These are phyloP conservation scores for Zosterops japonicus DNA, from an alignment of 2,113 vertebrate genomes.

Conservation along the genomic window DNA sequence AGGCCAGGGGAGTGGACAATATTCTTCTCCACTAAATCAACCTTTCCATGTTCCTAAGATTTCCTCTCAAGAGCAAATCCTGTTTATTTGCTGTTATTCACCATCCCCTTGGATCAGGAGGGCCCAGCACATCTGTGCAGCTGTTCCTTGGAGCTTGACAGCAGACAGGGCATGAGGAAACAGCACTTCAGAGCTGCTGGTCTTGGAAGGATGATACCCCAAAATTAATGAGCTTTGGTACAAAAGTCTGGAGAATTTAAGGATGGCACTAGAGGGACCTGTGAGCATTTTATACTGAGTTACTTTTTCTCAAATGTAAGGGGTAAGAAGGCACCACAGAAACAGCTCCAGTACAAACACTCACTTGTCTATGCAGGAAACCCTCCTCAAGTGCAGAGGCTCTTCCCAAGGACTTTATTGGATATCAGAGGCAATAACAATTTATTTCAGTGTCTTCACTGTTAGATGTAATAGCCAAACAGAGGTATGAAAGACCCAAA, in stretches of 20 bases:
- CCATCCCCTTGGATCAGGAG: neutral
- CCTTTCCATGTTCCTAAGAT: neutral
- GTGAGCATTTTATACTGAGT: neutral
- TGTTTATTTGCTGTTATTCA: neutral
- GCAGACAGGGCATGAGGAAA: neutral
- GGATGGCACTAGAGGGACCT: neutral
- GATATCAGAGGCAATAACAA: constrained; percentile 3
- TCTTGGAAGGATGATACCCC: neutral
- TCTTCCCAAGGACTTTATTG: neutral
- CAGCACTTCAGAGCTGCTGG: neutral
- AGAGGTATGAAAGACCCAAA: constrained; percentile 14
- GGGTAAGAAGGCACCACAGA: neutral
- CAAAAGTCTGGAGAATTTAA: neutral
- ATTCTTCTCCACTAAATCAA: neutral
- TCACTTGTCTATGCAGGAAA: neutral
- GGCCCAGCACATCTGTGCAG: neutral
- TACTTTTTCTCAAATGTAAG: neutral
- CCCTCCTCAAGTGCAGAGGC: neutral
- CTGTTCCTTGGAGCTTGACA: neutral
- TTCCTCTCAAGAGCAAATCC: neutral
- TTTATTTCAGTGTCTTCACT: constrained; percentile 36
- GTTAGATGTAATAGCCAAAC: constrained; percentile 35
- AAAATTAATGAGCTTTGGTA: neutral
- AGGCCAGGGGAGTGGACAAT: neutral
- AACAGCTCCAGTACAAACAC: neutral